Evolutionary conservation across 2,797 vertebrate species (phyloP).

Genomic region (Alca torda): DNA sequence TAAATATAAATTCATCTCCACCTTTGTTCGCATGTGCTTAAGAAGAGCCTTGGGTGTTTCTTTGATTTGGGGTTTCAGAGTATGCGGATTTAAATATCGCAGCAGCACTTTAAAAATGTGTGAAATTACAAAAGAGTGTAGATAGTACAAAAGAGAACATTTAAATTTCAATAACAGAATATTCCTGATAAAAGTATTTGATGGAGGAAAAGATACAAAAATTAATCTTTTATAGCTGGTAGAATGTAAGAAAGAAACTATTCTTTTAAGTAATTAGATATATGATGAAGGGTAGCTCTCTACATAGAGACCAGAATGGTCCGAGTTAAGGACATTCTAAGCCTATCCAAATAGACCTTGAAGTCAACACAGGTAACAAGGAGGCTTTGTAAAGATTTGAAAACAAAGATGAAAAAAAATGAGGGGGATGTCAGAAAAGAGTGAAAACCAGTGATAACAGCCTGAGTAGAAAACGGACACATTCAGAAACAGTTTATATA

Average conservation of each 20-base stretch:
- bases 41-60: background rate
- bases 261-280: background rate
- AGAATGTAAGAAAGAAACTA: background rate
- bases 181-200: background rate
- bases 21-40: background rate
- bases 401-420: background rate
- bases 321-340: background rate
- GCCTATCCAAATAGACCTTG: background rate
- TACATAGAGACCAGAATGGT: background rate
- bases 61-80: background rate
- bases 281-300: background rate
- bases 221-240: background rate
- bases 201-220: background rate
- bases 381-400: background rate
- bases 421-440: background rate
- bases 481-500: background rate
- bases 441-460: background rate
- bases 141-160: background rate
- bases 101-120: background rate
- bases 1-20: background rate
- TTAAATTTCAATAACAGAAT: background rate
- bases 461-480: background rate
- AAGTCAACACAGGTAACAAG: background rate
- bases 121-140: background rate
- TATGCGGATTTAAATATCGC: accelerated